Conservation (phyloP, 2,113 vertebrate genomes). For the Ranitomeya imitator region DNA sequence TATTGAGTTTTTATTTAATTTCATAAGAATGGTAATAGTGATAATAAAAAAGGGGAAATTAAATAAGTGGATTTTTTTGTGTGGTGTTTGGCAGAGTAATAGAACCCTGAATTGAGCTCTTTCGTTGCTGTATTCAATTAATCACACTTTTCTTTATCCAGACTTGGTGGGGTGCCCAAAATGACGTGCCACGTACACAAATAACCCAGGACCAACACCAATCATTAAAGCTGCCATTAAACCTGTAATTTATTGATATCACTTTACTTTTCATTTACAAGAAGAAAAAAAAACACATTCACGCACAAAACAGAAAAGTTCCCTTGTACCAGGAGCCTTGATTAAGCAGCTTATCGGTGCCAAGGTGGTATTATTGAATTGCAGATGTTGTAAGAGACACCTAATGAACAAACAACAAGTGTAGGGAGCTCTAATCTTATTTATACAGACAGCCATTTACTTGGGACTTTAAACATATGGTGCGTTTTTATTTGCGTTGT, state of each 20-base stretch:
- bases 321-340: constrained; percentile 24
- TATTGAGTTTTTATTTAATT: constrained; percentile 18
- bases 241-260: constrained; percentile 48
- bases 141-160: constrained; percentile 36
- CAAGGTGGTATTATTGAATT: constrained; percentile 52
- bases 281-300: background rate
- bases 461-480: background rate
- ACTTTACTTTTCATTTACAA: constrained; percentile 37
- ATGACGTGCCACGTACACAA: constrained; percentile 10
- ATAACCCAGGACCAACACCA: constrained; percentile 34
- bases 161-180: constrained; percentile 26
- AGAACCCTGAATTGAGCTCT: constrained; percentile 2
- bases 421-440: constrained; percentile 22
- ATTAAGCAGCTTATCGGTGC: constrained; percentile 25
- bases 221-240: constrained; percentile 41
- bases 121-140: constrained; percentile 37
- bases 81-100: constrained; percentile 14
- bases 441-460: constrained; percentile 34
- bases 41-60: constrained; percentile 4
- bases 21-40: background rate
- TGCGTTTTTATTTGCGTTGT: too few relatives aligned
- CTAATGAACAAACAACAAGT: constrained; percentile 43
- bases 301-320: background rate
- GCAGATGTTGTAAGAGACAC: constrained; percentile 38
- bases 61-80: constrained; percentile 22